Evolutionary conservation across 1,140 invertebrate genomes (phyloP), one percentile per base, ranked within the genome.

Genomic region (Helicoverpa zea): DNA sequence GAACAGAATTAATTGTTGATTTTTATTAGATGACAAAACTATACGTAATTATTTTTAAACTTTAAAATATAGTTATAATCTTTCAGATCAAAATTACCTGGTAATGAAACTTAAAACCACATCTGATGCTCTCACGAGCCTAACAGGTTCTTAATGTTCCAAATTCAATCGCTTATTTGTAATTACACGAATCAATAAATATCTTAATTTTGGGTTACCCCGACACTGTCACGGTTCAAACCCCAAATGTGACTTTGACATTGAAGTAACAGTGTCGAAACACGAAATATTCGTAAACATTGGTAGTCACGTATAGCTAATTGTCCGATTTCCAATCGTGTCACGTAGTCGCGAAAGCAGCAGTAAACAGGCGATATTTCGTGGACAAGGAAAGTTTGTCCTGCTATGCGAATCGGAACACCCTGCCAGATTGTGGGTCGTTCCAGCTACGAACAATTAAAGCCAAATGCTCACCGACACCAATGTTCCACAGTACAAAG

Each of bases 391-490:
- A 86, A 84, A 84, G 68, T 84, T 86, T 77, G 59, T 77, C n/a
- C 49, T 47, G 75, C 59, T 30, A 61, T 64, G 75, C n/a, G 35
- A 23, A 63, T 79, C 52, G 54, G 30, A 75, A 79, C 73, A 58
- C 51, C 30, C 80, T 9, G 47, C 35, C 80, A 85, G 73, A 83
- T 83, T 85, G 80, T 77, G 74, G 82, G 56, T 75, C 79, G 77
- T 75, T 80, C 61, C 47, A 59, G 58, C 72, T 64, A 43, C 23
- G 76, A 85, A 85, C 81, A 83, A 85, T 85, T 85, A 85, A 81
- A 83, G 81, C 76, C 81, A 83, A 83, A 83, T 77, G 83, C 72
- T 81, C 61, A 75, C 78, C 74, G 66, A 81, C 66, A 80, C 52
- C 75, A 66, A 13, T 77, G 75, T 79, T 83, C 59, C 81, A 79